Percentiles rank a stretch among this genome's conserved stretches.
Conservation (phyloP, 2,113 vertebrate species). For the Thryonomys swinderianus region DNA sequence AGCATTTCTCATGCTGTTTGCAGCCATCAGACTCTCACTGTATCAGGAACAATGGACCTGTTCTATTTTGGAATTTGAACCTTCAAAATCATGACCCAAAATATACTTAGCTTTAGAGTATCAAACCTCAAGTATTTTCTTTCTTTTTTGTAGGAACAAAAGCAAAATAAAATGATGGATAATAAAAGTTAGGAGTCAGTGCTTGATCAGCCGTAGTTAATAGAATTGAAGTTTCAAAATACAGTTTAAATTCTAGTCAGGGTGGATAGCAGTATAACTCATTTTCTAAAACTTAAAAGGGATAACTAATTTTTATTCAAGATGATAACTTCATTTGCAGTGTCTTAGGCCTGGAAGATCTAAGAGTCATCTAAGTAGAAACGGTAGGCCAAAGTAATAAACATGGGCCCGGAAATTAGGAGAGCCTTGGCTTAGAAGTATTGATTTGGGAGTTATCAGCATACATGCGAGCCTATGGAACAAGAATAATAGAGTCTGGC, state of each 20-base stretch:
- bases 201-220: not conserved
- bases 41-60: too few species aligned
- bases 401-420: not conserved
- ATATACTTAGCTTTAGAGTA: not conserved
- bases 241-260: not conserved
- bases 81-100: not conserved
- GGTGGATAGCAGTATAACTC: not conserved
- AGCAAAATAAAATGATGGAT: not conserved
- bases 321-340: not conserved
- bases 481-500: not conserved
- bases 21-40: not conserved
- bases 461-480: not conserved
- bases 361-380: not conserved
- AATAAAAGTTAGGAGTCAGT: not conserved
- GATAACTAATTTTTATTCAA: not conserved
- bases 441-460: not conserved
- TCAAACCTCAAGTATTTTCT: not conserved
- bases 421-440: not conserved
- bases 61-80: not conserved
- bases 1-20: not conserved
- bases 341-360: not conserved
- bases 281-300: not conserved
- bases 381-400: not conserved
- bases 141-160: not conserved
- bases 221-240: not conserved